Conservation (phyloP, 2,888 invertebrate genomes). For the Strigamia crassipes region DNA sequence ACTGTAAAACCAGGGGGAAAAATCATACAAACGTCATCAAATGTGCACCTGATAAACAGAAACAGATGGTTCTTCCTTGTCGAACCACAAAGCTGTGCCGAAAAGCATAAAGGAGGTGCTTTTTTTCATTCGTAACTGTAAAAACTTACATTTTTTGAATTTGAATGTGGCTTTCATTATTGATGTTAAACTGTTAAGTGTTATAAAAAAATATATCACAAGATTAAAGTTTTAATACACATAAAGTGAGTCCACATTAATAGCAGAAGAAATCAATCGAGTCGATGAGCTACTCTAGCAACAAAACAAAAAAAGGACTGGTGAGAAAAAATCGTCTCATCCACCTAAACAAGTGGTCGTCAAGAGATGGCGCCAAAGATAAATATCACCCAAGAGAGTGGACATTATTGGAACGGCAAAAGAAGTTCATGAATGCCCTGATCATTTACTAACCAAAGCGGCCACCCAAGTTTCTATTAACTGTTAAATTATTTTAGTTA, state of each 20-base stretch:
- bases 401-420: neutral
- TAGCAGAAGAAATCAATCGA: neutral
- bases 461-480: neutral
- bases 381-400: constrained; percentile 26
- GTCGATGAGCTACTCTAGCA: neutral
- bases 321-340: neutral
- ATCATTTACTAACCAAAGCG: neutral
- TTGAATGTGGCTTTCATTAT: neutral
- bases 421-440: neutral
- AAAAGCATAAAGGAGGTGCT: neutral
- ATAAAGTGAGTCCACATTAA: neutral
- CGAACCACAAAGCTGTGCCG: neutral
- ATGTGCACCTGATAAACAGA: constrained; percentile 7
- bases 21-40: neutral
- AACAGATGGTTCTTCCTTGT: neutral
- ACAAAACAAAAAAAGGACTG: neutral
- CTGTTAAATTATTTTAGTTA: no score
- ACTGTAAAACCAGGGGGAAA: neutral
- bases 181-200: neutral
- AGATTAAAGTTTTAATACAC: neutral
- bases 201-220: neutral
- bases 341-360: constrained; percentile 19
- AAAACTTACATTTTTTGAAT: neutral
- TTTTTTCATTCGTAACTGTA: neutral
- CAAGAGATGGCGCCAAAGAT: constrained; percentile 22